Evolutionary conservation across 2,888 invertebrate genomes (phyloP).

Genomic region (Drosophila lacicola): DNA sequence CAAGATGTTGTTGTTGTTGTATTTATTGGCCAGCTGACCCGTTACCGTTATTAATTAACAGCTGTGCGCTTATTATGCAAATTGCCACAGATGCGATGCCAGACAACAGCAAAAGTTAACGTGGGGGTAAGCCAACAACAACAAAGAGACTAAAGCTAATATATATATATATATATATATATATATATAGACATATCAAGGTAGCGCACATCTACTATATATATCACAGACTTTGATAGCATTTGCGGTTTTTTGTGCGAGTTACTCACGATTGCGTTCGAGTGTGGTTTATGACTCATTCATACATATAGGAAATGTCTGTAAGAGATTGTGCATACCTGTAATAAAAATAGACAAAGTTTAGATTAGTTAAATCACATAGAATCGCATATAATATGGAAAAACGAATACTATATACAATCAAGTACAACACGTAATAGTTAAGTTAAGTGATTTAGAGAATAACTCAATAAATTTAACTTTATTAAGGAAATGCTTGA

Average conservation of each 20-base stretch:
- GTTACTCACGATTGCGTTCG: conserved; percentile 61
- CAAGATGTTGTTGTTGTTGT: conserved; percentile 6
- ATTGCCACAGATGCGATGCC: conserved; percentile 65
- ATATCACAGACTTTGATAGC: conserved; percentile 35
- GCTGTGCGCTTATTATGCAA: conserved; percentile 79
- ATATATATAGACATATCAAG: conserved; percentile 39
- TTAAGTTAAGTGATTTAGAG: not conserved
- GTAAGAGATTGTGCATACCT: conserved; percentile 54
- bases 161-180: conserved; percentile 31
- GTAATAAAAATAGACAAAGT: conserved; percentile 42
- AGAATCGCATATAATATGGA: not conserved
- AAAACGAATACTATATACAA: not conserved
- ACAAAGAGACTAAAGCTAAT: conserved; percentile 13
- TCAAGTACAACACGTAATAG: not conserved
- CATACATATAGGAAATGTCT: conserved; percentile 24
- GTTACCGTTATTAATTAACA: conserved; percentile 80
- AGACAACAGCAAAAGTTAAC: conserved; percentile 28
- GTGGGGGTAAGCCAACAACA: conserved; percentile 39
- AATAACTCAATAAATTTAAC: conserved; percentile 8
- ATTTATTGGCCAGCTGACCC: conserved; percentile 59
- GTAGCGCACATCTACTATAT: conserved; percentile 29
- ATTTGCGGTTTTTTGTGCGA: conserved; percentile 41
- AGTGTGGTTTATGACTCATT: conserved; percentile 36
- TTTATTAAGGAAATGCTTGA: conserved; percentile 1
- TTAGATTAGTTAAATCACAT: conserved; percentile 40